Base-by-base conservation (phyloP, 2,888 invertebrate species). In the Rhorus exstirpatorius region DNA sequence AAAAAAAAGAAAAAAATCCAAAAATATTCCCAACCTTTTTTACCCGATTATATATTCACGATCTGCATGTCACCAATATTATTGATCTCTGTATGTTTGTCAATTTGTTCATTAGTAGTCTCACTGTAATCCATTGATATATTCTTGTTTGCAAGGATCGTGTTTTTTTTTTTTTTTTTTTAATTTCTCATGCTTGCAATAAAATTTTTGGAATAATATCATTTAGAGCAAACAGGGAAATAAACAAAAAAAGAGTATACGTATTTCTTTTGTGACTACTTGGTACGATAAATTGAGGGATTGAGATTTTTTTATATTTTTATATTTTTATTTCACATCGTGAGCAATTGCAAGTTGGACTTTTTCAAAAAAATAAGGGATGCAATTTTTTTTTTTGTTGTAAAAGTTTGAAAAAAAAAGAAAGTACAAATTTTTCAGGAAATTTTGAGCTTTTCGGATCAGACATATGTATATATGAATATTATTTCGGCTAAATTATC, bases 31-130 rank as follows among this genome's bases (percentile, higher is more conserved):
- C 49, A 81, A 80, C 63, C 80, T n/a, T n/a, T 44, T 65, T 65
- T 80, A 79, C 82, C 80, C 83, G 44, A 38, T 38, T 35, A 24
- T 53, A 38, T 35, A 83, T 78, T 86, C 86, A 84, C 74, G 87
- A 87, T 87, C 83, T 88, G 90, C 90, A 90, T 90, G 90, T 51
- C 86, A 88, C 83, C 86, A 75, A 74, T 58, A 76, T 74, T 81
- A 79, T 85, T 85, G n/a, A 86, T 90, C 88, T 88, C 84, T 90
- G 88, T 89, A 87, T 89, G 89, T 89, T 86, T 75, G 90, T 90
- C 80, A 85, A 81, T 88, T 89, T 83, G 82, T 88, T 90, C 70
- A 90, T 89, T 89, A 86, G 89, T 90, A 89, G 90, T 86, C 70
- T 87, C 89, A 89, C 87, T 89, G 89, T 88, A 83, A 84, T 76